Conservation (phyloP, 2,888 invertebrate genomes). For the Torymus auratus region DNA sequence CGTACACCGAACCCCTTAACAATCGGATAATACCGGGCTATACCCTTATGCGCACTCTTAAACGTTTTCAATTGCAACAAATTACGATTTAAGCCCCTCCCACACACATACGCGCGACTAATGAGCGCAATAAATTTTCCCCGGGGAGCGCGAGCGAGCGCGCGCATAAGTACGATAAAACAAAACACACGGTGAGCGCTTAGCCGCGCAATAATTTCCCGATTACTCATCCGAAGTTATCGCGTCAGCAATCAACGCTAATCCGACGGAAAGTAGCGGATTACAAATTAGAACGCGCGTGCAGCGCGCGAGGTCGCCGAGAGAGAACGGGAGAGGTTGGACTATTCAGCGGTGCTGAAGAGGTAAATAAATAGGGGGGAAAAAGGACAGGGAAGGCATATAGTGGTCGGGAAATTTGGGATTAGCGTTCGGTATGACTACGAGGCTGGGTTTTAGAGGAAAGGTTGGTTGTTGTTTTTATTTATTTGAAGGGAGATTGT, state of each 20-base stretch:
- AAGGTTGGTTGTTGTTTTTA: too few relatives aligned
- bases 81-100: slow-evolving; percentile 14
- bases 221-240: slow-evolving; percentile 63
- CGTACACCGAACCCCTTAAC: too few relatives aligned
- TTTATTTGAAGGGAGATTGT: too few relatives aligned
- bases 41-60: too few relatives aligned
- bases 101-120: neutral
- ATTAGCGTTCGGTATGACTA: too few relatives aligned
- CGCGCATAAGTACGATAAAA: slow-evolving; percentile 15
- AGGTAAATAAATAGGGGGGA: too few relatives aligned
- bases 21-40: too few relatives aligned
- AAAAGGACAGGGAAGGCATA: neutral
- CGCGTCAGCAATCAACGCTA: slow-evolving; percentile 66
- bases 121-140: slow-evolving; percentile 20
- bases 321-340: slow-evolving; percentile 25
- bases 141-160: neutral
- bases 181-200: slow-evolving; percentile 1
- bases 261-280: slow-evolving; percentile 61
- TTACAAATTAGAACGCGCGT: slow-evolving; percentile 53
- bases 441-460: too few relatives aligned
- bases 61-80: neutral
- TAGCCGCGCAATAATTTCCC: slow-evolving; percentile 38
- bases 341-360: slow-evolving; percentile 2
- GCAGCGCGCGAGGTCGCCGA: too few relatives aligned
- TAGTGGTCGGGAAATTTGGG: too few relatives aligned